Base-by-base conservation (phyloP, 92 coral and sea anemone species). In the Pocillopora grandis region DNA sequence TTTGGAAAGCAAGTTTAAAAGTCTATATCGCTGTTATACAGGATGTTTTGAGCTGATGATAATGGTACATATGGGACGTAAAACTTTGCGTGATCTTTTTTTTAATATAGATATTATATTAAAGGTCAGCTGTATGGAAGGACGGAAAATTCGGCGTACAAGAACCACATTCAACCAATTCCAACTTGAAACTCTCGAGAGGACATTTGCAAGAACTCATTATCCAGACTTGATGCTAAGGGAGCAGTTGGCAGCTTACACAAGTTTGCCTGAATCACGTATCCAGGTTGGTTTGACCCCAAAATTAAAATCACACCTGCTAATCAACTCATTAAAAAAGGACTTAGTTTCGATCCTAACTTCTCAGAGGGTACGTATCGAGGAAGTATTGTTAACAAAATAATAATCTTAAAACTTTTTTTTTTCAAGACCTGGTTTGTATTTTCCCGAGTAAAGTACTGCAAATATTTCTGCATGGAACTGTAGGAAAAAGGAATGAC, bases 141-240 rank as follows among this genome's bases (percentile, higher is more conserved):
- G 98, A 35, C 88, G 98, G 66, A 94, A 92, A 76, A 94, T 94
- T 72, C 94, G 99, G 63, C 96, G 99, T 63, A 93, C 99, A 71
- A 88, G 99, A 72, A 97, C 99, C 6, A 95, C 99, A 33, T 97
- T 97, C 77, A 97, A 95, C 89, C 99, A 97, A 89, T 93, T 94
- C 72, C 99, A 97, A 87, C 93, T 97, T 66, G 98, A 95, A 11
- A 94, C 99, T 5, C 92, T 97, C 31, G 99, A 97, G 90, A 88
- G 98, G 74, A 95, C 99, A 13, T 97, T 97, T 64, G 87, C 97
- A 37, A 90, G 93, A 75, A 97, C 99, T 13, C 99, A 94, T 76
- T 97, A 97, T 87, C 99, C 99, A 10, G 99, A 97, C 81, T 92
- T 97, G 2, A 82, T 97, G 72, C 83, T 94, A 82, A 87, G 99